These are phyloP conservation scores for Neocrepidodera transversa DNA, from an alignment of 2,888 invertebrate genomes.

Conservation along the genomic window DNA sequence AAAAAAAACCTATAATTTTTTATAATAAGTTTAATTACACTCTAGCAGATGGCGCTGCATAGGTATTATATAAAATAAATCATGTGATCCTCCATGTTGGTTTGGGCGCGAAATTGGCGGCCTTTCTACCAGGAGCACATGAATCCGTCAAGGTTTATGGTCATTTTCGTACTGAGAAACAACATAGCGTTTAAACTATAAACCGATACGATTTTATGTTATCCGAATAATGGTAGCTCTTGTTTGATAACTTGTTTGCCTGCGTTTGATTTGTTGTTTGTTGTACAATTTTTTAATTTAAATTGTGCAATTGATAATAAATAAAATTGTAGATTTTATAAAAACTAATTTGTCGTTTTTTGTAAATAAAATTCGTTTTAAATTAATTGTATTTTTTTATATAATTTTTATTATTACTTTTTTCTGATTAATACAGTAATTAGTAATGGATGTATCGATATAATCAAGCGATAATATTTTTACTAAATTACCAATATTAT, in stretches of 20 bases:
- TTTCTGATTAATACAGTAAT: no score
- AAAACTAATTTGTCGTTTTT: no score
- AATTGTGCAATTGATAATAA: no score
- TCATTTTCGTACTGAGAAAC: neutral
- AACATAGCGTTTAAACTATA: neutral
- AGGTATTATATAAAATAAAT: neutral
- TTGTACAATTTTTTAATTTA: no score
- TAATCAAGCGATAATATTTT: no score
- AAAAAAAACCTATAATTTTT: neutral
- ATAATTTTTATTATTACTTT: no score
- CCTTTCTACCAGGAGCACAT: slow-evolving; percentile 41
- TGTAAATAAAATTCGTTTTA: no score
- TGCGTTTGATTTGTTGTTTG: neutral
- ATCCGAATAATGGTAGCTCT: slow-evolving; percentile 46
- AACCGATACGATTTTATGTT: slow-evolving; percentile 24
- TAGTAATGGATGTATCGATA: no score
- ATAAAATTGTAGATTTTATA: no score
- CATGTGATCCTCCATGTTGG: slow-evolving; percentile 26
- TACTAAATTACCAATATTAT: no score
- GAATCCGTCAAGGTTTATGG: slow-evolving; percentile 25
- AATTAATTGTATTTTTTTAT: no score
- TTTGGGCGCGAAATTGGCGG: slow-evolving; percentile 50
- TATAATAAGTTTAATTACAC: neutral
- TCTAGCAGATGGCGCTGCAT: slow-evolving; percentile 9
- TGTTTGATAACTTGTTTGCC: slow-evolving; percentile 53